Evolutionary conservation across 1,140 invertebrate species (phyloP).

Genomic region (Leptinotarsa texana): DNA sequence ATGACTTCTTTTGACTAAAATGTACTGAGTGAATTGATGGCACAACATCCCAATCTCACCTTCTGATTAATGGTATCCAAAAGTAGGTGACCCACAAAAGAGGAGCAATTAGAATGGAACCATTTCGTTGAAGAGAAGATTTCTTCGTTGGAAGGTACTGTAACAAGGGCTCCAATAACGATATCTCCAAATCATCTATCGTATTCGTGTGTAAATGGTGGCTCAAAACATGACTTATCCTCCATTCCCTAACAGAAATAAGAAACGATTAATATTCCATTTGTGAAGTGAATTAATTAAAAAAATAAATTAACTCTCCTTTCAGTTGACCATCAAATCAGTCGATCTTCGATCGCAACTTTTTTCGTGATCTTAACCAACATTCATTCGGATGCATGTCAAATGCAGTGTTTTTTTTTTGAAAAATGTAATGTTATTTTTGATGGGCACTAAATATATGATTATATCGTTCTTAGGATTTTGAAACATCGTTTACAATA

Average conservation of each 20-base stretch:
- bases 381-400: too few relatives aligned
- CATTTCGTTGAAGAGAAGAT: constrained; percentile 52
- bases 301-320: too few relatives aligned
- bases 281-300: too few relatives aligned
- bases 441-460: too few relatives aligned
- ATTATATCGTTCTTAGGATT: too few relatives aligned
- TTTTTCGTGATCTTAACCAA: too few relatives aligned
- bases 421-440: too few relatives aligned
- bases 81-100: constrained; percentile 54
- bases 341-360: too few relatives aligned
- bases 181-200: constrained; percentile 74
- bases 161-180: constrained; percentile 68
- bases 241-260: constrained; percentile 65
- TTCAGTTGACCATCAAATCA: too few relatives aligned
- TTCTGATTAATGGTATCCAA: not conserved
- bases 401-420: too few relatives aligned
- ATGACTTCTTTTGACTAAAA: too few relatives aligned
- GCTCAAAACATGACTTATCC: constrained; percentile 75
- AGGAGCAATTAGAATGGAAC: constrained; percentile 57
- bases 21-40: not conserved
- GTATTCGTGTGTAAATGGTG: constrained; percentile 84
- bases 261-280: not conserved
- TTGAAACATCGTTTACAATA: too few relatives aligned
- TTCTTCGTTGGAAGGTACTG: constrained; percentile 66
- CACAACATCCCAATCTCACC: constrained; percentile 9